Base-by-base conservation (phyloP, 2,888 invertebrate species). In the Pammene fasciana region DNA sequence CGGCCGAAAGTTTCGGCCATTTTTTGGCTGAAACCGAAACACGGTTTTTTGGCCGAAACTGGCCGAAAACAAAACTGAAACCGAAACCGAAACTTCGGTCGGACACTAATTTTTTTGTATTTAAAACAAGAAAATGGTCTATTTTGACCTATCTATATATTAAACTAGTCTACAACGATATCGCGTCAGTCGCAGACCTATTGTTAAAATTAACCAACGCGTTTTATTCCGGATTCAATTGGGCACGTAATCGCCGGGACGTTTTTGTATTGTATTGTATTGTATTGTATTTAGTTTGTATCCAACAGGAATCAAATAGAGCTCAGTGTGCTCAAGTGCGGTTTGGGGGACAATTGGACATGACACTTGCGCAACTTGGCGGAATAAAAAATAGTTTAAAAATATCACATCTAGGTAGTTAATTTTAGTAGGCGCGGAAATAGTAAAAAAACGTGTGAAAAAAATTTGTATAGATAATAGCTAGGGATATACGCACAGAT, bases 161-260 rank as follows among this genome's bases (percentile, higher is more conserved):
- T 55, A 43, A 13, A n/a, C 45, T 72, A 72, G 56, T 75, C 74
- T 72, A 34, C 41, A 46, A 48, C 52, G 26, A 56, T 48, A 38
- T 61, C 60, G 43, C 50, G 36, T 48, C 55, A 60, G 38, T 55
- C 41, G 34, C 68, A 66, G 68, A 26, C 54, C 67, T 61, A 79
- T 82, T 84, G 82, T 85, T 74, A 77, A 79, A 79, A 82, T 74
- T 80, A 83, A 84, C 83, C 82, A 83, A 81, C 71, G 81, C 84
- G 77, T 72, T 73, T 74, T 73, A 73, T 74, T 75, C 57, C 57
- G 72, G 64, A 76, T 74, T 82, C 82, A 84, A 89, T 87, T 85
- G 86, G 81, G 84, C 81, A 75, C 78, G 68, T 79, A 70, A 76
- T 76, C 70, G 57, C 5, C 11, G 45, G 54, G 64, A 67, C 14